Evolutionary conservation across 1,140 invertebrate species (phyloP), one percentile per base, ranked within the genome.

Genomic region (Zaprionus inermis): DNA sequence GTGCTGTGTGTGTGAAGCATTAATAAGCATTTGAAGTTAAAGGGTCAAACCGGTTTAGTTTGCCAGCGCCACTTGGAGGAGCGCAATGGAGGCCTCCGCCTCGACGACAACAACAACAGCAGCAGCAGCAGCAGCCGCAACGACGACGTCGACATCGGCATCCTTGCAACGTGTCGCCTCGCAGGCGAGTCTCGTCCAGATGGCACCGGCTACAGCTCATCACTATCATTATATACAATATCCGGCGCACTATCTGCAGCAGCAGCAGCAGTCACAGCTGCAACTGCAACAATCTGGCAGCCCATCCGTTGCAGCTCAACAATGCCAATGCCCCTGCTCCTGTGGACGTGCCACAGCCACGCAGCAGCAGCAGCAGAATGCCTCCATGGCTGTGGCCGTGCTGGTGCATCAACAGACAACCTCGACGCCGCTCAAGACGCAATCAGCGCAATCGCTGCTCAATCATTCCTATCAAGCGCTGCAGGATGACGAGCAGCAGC

Each of bases 151-250:
- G 12, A 57, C 59, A 55, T 22, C 74, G 57, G 60, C 79, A 83
- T 88, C 84, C 84, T 79, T 88, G 82, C 82, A 86, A 80, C 84
- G 84, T 88, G 82, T 88, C 77, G 80, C 80, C 61, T 88, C 84
- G n/a, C 77, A 89, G 41, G 70, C 77, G 57, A 89, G 84, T 71
- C 84, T 88, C 16, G 70, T 57, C 14, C 74, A 68, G 32, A 34
- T 6, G 6, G 7, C 38, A 16, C 38, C 57, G 20, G 9, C 76
- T 69, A 20, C 75, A 63, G 70, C 77, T 10, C 91, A 92, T 72
- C 91, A 92, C 55, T 92, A 92, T 73, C 91, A 92, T 76, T 92
- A 92, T 70, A 92, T 92, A 60, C 89, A 92, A 56, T 91, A 92
- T 86, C 91, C 89, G 78, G 77, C 78, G 36, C 79, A 91, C 36